Conservation (phyloP, 2,888 invertebrate genomes). For the Oxyteleia sp. region DNA sequence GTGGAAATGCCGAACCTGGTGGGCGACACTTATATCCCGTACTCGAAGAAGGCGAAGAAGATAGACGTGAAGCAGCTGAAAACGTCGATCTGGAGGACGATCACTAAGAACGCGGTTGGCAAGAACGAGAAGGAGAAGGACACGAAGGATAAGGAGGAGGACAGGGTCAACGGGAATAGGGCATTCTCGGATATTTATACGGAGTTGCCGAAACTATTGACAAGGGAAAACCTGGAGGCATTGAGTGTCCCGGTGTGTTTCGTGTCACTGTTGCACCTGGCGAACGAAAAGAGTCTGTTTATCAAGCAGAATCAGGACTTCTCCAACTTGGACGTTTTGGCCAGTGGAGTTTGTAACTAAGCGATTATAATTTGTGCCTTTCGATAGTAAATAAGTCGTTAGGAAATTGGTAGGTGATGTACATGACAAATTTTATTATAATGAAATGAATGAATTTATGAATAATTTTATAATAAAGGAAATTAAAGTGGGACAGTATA, state of each 20-base stretch:
- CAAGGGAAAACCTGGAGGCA: conserved; percentile 91
- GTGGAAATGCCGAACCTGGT: conserved; percentile 91
- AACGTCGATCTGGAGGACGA: conserved; percentile 91
- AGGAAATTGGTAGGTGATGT: too few relatives aligned
- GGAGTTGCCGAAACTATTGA: conserved; percentile 89
- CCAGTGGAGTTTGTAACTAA: too few relatives aligned
- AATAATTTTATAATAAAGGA: too few relatives aligned
- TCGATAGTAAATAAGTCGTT: too few relatives aligned
- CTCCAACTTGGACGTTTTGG: too few relatives aligned
- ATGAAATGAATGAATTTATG: too few relatives aligned
- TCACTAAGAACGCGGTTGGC: too few relatives aligned
- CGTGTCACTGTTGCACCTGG: conserved; percentile 94
- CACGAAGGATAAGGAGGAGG: neutral
- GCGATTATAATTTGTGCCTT: too few relatives aligned
- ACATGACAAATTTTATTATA: too few relatives aligned
- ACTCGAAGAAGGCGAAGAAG: conserved; percentile 94
- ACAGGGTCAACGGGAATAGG: conserved; percentile 53
- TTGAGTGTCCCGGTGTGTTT: conserved; percentile 93
- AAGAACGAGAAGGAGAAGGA: neutral
- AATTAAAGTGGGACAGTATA: too few relatives aligned
- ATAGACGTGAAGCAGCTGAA: conserved; percentile 95
- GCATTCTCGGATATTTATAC: conserved; percentile 89
- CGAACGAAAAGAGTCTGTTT: conserved; percentile 95
- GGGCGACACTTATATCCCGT: conserved; percentile 92
- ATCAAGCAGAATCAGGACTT: too few relatives aligned